phyloP scores from a whole-genome alignment of 1,140 invertebrate genomes.

The Caenorhabditis briggsae region DNA sequence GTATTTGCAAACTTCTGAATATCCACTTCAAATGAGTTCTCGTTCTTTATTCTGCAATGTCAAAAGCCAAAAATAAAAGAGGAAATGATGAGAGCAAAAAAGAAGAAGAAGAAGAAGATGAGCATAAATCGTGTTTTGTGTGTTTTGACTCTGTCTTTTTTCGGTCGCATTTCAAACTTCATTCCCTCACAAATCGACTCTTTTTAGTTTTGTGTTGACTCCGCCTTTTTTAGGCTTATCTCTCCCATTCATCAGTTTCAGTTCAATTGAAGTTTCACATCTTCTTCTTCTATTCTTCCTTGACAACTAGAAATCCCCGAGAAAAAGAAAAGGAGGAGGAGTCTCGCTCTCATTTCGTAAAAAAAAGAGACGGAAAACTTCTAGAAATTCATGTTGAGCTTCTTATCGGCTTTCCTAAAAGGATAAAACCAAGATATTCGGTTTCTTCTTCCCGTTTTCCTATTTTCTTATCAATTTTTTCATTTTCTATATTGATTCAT shows the following conservation, averaged over 20 bases:
- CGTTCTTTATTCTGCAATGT: background rate
- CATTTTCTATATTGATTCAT: background rate
- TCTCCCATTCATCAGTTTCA: background rate
- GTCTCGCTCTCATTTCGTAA: background rate
- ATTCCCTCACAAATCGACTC: constrained; percentile 1
- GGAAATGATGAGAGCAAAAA: constrained; percentile 30
- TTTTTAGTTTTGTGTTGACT: constrained; percentile 6
- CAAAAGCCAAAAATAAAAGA: background rate
- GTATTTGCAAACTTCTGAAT: background rate
- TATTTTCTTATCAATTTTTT: background rate
- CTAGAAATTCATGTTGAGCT: constrained; percentile 25
- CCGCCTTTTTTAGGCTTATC: background rate
- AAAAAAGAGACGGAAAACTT: background rate
- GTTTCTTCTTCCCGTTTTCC: background rate
- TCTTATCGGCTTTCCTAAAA: constrained; percentile 24
- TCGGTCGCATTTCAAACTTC: background rate
- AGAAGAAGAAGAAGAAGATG: background rate
- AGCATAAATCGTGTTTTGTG: constrained; percentile 34
- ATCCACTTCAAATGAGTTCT: background rate
- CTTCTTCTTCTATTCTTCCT: background rate
- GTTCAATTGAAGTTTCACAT: constrained; percentile 3
- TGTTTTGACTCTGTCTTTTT: background rate
- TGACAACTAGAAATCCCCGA: background rate
- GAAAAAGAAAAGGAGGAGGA: constrained; percentile 14
- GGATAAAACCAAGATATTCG: constrained; percentile 8